Percentiles rank a stretch among this genome's conserved stretches.
phyloP scores from a whole-genome alignment of 2,797 vertebrate species.

The Urocyon cinereoargenteus region DNA sequence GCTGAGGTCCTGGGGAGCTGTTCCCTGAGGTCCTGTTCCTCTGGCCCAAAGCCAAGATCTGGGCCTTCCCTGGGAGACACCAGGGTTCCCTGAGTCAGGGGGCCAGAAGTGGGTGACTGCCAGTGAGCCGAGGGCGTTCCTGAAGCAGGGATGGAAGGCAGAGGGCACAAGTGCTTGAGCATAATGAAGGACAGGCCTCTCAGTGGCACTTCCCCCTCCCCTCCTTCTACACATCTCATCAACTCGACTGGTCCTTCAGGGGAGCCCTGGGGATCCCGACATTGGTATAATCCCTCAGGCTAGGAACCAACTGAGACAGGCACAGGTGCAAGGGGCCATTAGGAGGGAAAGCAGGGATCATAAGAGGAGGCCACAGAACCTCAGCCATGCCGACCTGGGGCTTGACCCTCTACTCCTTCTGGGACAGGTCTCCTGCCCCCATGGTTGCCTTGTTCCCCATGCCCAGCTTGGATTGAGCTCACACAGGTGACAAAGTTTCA shows the following conservation, averaged over 20 bases:
- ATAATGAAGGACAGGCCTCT: not conserved
- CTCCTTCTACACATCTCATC: not conserved
- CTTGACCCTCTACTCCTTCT: not conserved
- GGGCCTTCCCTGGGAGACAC: not conserved
- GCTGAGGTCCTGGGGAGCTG: not conserved
- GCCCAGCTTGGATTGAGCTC: not conserved
- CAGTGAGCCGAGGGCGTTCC: too few species aligned
- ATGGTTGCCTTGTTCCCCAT: not conserved
- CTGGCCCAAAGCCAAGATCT: too few species aligned
- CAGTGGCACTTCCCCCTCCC: not conserved
- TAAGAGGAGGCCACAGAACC: not conserved
- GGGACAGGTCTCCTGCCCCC: not conserved
- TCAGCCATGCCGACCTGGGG: not conserved
- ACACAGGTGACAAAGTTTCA: not conserved
- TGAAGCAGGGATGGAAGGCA: not conserved
- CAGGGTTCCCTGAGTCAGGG: not conserved
- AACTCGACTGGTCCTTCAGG: constrained; percentile 73
- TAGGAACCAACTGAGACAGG: constrained; percentile 94
- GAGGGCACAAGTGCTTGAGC: not conserved
- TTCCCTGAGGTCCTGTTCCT: not conserved
- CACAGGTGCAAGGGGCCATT: constrained; percentile 82
- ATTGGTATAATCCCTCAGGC: constrained; percentile 81
- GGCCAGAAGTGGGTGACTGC: not conserved
- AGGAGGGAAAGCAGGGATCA: not conserved
- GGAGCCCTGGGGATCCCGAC: constrained; percentile 89